Conservation (phyloP, 2,888 invertebrate genomes). For the Ophion obscuratus region DNA sequence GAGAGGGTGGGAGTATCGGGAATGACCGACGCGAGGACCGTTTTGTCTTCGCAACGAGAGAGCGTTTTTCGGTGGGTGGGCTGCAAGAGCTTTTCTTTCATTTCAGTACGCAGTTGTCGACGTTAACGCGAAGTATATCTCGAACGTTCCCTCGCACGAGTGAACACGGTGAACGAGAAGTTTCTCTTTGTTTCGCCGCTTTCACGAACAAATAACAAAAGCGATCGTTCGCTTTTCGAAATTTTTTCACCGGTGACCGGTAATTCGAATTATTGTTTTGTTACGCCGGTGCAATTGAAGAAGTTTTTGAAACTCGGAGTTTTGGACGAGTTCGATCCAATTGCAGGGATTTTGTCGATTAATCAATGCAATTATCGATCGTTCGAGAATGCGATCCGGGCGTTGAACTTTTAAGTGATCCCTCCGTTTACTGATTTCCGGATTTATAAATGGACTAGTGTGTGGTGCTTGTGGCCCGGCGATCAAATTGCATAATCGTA, state of each 20-base stretch:
- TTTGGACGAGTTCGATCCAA: neutral
- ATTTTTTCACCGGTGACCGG: constrained; percentile 1
- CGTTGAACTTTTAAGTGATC: neutral
- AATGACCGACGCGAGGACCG: constrained; percentile 39
- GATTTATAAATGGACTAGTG: neutral
- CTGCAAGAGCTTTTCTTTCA: constrained; percentile 56
- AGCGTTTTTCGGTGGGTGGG: constrained; percentile 46
- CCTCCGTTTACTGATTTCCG: neutral
- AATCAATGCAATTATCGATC: neutral
- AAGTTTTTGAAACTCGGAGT: neutral
- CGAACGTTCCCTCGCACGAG: constrained; percentile 29
- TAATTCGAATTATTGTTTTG: neutral
- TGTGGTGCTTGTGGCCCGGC: neutral
- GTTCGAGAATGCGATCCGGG: too few relatives aligned
- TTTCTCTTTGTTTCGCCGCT: constrained; percentile 14
- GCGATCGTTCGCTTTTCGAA: neutral
- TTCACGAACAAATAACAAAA: neutral
- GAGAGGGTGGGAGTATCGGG: constrained; percentile 26
- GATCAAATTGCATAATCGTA: neutral
- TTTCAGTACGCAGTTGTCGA: constrained; percentile 69
- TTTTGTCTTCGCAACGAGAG: constrained; percentile 48
- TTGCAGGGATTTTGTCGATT: neutral
- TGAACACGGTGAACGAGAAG: constrained; percentile 14
- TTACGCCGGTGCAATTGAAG: neutral
- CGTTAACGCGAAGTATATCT: constrained; percentile 58